Conservation (phyloP, 1,140 invertebrate species). For the Caerostris extrusa region DNA sequence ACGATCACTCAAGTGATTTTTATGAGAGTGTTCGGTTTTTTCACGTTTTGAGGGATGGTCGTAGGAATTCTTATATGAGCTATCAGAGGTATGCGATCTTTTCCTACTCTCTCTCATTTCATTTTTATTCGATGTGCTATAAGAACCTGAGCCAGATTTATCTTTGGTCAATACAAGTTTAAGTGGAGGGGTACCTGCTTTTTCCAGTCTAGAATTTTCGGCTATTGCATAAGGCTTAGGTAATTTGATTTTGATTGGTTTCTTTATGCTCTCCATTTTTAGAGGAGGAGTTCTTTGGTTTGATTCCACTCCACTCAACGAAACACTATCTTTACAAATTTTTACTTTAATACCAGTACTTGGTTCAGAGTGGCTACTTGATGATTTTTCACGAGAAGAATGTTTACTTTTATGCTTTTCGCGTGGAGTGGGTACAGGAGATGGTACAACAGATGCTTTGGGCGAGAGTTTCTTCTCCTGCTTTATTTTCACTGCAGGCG, state of each 20-base stretch:
- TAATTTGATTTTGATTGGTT: slow-evolving; percentile 79
- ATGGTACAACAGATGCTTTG: too few species aligned
- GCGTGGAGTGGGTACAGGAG: neutral
- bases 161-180: slow-evolving; percentile 75
- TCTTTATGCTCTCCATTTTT: slow-evolving; percentile 77
- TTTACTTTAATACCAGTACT: slow-evolving; percentile 84
- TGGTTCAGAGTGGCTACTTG: slow-evolving; percentile 37
- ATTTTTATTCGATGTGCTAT: slow-evolving; percentile 44
- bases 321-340: slow-evolving; percentile 84
- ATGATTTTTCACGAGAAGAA: slow-evolving; percentile 30
- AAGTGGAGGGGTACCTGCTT: slow-evolving; percentile 60
- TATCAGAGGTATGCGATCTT: neutral
- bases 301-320: slow-evolving; percentile 79
- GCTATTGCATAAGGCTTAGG: neutral
- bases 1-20: neutral
- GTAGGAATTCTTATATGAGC: neutral
- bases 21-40: slow-evolving; percentile 5
- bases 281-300: slow-evolving; percentile 78
- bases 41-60: neutral
- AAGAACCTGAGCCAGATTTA: slow-evolving; percentile 63
- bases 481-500: too few species aligned
- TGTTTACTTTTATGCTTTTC: slow-evolving; percentile 65
- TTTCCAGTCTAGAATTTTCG: neutral
- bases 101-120: slow-evolving; percentile 42
- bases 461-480: too few species aligned